Percentiles rank a stretch among this genome's conserved stretches.
Evolutionary conservation across 2,888 invertebrate genomes (phyloP).

Genomic region (Drosophila multiciliata): DNA sequence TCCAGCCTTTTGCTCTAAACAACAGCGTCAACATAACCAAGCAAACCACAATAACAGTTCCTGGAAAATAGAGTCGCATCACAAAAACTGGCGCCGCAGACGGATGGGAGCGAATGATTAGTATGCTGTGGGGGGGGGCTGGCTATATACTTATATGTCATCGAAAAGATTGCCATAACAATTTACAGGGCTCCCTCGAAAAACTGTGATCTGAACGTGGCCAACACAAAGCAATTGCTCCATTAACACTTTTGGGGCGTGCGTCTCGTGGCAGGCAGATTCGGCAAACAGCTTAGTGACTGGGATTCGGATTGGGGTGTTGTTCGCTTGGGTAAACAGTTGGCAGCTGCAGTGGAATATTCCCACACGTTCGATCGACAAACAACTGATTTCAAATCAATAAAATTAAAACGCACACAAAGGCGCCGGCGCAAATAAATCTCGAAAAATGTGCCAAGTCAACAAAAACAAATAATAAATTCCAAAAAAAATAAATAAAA

Average conservation of each 20-base stretch:
- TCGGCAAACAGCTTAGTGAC: not conserved
- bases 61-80: conserved; percentile 43
- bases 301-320: not conserved
- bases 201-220: conserved; percentile 21
- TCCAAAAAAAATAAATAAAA: conserved; percentile 51
- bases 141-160: not conserved
- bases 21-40: conserved; percentile 46
- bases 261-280: conserved; percentile 36
- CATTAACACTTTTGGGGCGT: conserved; percentile 72
- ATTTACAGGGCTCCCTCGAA: conserved; percentile 44
- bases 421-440: conserved; percentile 64
- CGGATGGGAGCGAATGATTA: conserved; percentile 58
- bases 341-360: conserved; percentile 68
- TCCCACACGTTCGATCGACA: conserved; percentile 64
- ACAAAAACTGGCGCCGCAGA: conserved; percentile 51
- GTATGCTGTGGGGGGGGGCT: too few relatives aligned
- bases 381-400: conserved; percentile 62
- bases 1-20: conserved; percentile 67
- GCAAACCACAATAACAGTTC: conserved; percentile 27
- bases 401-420: conserved; percentile 39
- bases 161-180: conserved; percentile 49
- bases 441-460: conserved; percentile 72
- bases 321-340: conserved; percentile 52
- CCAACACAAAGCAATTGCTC: conserved; percentile 66
- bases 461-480: conserved; percentile 59